Base-by-base conservation (phyloP, 2,888 invertebrate species). In the Clanis bilineata region DNA sequence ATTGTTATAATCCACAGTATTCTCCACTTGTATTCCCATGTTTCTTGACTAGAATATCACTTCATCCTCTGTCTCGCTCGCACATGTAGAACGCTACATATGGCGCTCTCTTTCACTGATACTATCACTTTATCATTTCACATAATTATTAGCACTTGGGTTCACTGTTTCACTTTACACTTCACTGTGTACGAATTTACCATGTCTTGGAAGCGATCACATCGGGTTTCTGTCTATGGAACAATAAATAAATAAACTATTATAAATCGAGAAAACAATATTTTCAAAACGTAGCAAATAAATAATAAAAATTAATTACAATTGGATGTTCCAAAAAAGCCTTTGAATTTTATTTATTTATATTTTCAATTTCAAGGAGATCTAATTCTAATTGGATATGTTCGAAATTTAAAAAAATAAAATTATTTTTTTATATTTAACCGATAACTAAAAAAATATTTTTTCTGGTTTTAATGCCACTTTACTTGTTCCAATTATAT, bases 1-100 rank as follows among this genome's bases (percentile, higher is more conserved):
- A 76, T 76, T 86, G 77, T 80, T 90, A 79, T 90, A 91, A 76
- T 79, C 83, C 65, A 90, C 84, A 77, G 80, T 82, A 80, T 82
- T 90, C 68, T 92, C 91, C 77, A 91, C 88, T 80, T 91, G 91
- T 82, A 91, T 91, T 72, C 90, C 90, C 91, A 91, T 91, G 73
- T 70, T 85, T 80, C 56, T 36, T 59, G 59, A 59, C 59, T 59
- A 59, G 59, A 54, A 47, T 15, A 58, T 79, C 80, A 83, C 76
- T 73, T 70, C 79, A 79, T 80, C 73, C 70, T 69, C 65, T 64
- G 61, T 56, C 63, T 67, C 69, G 70, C 67, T 65, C 44, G 44
- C 59, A 12, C 56, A 23, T 44, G 36, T 44, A 36, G 56, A 56
- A 45, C 56, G 59, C 59, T 59, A 45, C 59, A 59, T 56, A 59